These are phyloP conservation scores for Chironomus tentans DNA, from an alignment of 2,888 invertebrate species.

Conservation along the genomic window DNA sequence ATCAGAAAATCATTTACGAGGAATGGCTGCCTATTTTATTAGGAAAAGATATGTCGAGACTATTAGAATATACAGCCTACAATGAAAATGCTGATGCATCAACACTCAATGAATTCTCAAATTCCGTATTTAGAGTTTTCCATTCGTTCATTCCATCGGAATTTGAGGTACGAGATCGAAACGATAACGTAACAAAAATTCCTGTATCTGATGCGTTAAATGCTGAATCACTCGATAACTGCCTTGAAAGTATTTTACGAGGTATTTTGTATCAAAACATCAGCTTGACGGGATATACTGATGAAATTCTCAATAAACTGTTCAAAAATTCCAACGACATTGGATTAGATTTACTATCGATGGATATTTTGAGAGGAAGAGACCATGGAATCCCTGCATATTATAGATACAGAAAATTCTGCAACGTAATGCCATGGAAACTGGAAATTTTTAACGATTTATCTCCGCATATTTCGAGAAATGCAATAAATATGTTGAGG, in stretches of 20 bases:
- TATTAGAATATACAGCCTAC: neutral
- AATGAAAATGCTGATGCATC: conserved; percentile 28
- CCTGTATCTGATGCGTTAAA: conserved; percentile 24
- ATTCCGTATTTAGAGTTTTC: conserved; percentile 69
- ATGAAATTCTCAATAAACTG: conserved; percentile 27
- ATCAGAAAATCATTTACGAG: conserved; percentile 46
- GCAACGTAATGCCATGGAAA: conserved; percentile 49
- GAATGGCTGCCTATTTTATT: conserved; percentile 39
- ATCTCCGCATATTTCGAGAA: conserved; percentile 49
- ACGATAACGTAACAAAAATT: conserved; percentile 28
- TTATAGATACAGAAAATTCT: conserved; percentile 60
- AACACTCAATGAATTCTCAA: conserved; percentile 58
- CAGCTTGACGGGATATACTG: conserved; percentile 19
- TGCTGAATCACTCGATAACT: conserved; percentile 30
- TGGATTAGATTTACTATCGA: conserved; percentile 58
- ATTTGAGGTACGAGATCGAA: conserved; percentile 37
- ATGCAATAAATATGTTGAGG: conserved; percentile 42
- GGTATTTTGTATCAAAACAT: conserved; percentile 46
- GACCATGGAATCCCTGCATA: conserved; percentile 63
- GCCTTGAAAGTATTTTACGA: conserved; percentile 48
- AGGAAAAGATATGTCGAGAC: neutral
- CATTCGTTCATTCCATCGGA: conserved; percentile 49
- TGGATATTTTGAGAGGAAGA: conserved; percentile 62
- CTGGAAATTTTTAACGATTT: conserved; percentile 53
- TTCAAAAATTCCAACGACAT: conserved; percentile 46